phyloP scores from a whole-genome alignment of 1,140 invertebrate species.

The Stegodyphus mimosarum region DNA sequence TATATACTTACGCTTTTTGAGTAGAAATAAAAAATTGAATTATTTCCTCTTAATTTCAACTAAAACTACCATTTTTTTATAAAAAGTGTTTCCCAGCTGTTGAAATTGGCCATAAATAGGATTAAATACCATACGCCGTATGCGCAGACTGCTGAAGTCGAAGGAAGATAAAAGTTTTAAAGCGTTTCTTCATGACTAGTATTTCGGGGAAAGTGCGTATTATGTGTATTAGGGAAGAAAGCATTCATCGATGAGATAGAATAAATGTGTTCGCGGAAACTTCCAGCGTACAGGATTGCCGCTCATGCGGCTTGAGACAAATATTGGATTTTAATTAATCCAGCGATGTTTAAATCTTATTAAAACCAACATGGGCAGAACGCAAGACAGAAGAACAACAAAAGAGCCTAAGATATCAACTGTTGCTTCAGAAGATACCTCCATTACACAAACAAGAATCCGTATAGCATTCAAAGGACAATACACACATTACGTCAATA shows the following conservation, averaged over 20 bases:
- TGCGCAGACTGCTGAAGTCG: no score
- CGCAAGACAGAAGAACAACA: conserved; percentile 29
- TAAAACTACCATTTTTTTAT: no score
- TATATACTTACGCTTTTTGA: no score
- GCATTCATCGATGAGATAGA: background rate
- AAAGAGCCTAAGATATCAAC: conserved; percentile 19
- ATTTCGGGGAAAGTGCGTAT: no score
- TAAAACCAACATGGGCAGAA: conserved; percentile 35
- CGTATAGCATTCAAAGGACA: conserved; percentile 45
- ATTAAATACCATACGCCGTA: no score
- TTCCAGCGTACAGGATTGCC: background rate
- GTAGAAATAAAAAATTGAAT: no score
- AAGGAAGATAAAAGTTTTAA: no score
- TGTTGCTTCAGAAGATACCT: conserved; percentile 9
- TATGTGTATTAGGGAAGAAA: no score
- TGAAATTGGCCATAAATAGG: no score
- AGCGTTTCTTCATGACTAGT: no score
- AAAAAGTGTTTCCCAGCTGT: no score
- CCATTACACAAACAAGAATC: conserved; percentile 18
- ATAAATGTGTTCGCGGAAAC: background rate
- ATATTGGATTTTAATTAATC: conserved; percentile 46
- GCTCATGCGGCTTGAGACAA: background rate
- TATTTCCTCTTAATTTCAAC: no score
- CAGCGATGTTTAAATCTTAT: conserved; percentile 35
- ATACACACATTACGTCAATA: conserved; percentile 53